These are phyloP conservation scores for Zygaena filipendulae DNA, from an alignment of 2,888 invertebrate genomes.

Conservation along the genomic window DNA sequence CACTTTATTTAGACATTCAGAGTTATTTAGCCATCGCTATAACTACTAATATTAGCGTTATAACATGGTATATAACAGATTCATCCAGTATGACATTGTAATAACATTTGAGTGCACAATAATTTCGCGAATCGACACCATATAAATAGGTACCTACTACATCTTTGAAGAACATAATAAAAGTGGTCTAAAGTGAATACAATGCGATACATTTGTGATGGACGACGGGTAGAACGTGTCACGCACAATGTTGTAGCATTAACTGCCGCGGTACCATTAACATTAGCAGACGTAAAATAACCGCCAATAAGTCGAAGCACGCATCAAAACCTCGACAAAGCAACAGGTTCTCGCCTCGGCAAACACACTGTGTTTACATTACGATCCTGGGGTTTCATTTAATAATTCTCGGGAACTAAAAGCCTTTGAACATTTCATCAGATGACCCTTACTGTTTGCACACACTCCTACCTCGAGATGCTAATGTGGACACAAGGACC, in stretches of 20 bases:
- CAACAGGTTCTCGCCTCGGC: slow-evolving; percentile 62
- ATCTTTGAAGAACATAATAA: slow-evolving; percentile 22
- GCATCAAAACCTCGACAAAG: slow-evolving; percentile 61
- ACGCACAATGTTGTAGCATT: slow-evolving; percentile 54
- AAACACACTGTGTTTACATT: slow-evolving; percentile 63
- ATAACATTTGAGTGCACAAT: too few relatives aligned
- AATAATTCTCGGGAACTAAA: slow-evolving; percentile 70
- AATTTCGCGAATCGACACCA: too few relatives aligned
- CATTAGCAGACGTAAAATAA: slow-evolving; percentile 62
- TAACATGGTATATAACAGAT: too few relatives aligned
- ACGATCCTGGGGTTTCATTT: slow-evolving; percentile 67
- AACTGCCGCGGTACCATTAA: slow-evolving; percentile 49
- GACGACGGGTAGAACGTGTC: slow-evolving; percentile 22
- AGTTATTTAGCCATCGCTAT: too few relatives aligned
- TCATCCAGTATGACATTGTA: too few relatives aligned
- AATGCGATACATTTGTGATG: slow-evolving; percentile 19
- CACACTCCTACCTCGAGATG: slow-evolving; percentile 64
- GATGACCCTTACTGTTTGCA: slow-evolving; percentile 68
- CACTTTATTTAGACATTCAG: too few relatives aligned
- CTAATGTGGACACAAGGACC: slow-evolving; percentile 69
- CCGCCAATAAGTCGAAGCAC: slow-evolving; percentile 62
- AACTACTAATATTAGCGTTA: too few relatives aligned
- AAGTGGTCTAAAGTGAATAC: slow-evolving; percentile 23
- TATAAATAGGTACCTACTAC: too few relatives aligned
- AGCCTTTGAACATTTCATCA: slow-evolving; percentile 70